phyloP scores from a whole-genome alignment of 2,797 vertebrate genomes.

The Pithecia hirsuta region DNA sequence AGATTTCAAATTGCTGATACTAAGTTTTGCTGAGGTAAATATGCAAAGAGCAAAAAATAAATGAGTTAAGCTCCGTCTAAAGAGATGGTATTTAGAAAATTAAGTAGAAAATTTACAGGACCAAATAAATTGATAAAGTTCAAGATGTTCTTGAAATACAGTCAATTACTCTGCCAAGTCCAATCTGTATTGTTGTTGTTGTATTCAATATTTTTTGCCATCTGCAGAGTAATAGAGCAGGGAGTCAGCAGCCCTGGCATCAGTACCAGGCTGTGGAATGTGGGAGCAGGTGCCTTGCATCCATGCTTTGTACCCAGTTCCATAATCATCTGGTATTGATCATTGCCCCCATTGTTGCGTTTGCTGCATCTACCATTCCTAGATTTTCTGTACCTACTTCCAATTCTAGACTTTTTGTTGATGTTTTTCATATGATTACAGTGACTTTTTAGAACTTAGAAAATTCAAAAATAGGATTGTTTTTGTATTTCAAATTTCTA shows the following conservation, averaged over 20 bases:
- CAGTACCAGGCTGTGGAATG: background rate
- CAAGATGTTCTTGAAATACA: slow-evolving; percentile 29
- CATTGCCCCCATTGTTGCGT: no score
- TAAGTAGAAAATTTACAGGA: slow-evolving; percentile 26
- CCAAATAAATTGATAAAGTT: slow-evolving; percentile 24
- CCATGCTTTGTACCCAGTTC: background rate
- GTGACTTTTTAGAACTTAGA: background rate
- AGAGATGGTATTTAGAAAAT: slow-evolving; percentile 27
- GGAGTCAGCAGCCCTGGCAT: background rate
- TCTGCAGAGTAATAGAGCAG: background rate
- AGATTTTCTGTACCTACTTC: background rate
- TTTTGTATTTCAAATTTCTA: background rate
- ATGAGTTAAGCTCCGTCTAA: background rate
- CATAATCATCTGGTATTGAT: background rate
- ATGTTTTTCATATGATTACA: background rate
- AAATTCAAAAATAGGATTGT: background rate
- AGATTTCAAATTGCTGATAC: background rate
- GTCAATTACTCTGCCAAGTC: background rate
- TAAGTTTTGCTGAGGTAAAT: slow-evolving; percentile 24
- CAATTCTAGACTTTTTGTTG: background rate
- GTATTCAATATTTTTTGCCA: background rate
- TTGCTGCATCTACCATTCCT: background rate
- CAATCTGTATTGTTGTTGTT: background rate
- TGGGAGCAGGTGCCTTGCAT: background rate
- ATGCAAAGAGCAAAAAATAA: background rate